A percentile compares a stretch with the other conserved stretches of the same genome.
These are phyloP conservation scores for Petrosia ficiformis DNA, from an alignment of 37 sponge, comb jelly and placozoan species.

Conservation along the genomic window DNA sequence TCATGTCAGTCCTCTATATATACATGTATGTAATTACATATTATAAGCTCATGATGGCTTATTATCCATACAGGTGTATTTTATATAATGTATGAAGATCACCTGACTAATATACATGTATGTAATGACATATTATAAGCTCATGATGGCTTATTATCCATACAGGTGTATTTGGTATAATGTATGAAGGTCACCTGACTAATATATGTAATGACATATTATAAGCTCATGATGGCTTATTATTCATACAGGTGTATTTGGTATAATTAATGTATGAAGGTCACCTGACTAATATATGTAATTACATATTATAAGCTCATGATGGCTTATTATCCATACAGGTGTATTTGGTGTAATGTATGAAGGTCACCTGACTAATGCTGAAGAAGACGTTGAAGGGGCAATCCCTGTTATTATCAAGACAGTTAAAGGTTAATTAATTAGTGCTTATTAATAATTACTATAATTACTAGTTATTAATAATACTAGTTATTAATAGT, in stretches of 20 bases:
- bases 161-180: neutral
- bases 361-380: slow-evolving; percentile 79
- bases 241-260: neutral
- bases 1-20: neutral
- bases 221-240: too few species aligned
- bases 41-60: too few species aligned
- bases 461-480: neutral
- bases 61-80: neutral
- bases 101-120: too few species aligned
- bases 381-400: slow-evolving; percentile 80
- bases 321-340: slow-evolving; percentile 2
- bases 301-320: too few species aligned
- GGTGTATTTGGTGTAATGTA: slow-evolving; percentile 71
- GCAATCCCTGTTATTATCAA: slow-evolving; percentile 65
- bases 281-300: too few species aligned
- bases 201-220: too few species aligned
- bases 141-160: neutral
- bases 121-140: too few species aligned
- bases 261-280: neutral
- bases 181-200: neutral
- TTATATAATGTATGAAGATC: neutral
- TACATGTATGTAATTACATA: too few species aligned
- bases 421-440: slow-evolving; percentile 60
- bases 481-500: neutral
- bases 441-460: neutral